Conservation (phyloP, 2,888 invertebrate genomes). For the Acanthoscelides obtectus region DNA sequence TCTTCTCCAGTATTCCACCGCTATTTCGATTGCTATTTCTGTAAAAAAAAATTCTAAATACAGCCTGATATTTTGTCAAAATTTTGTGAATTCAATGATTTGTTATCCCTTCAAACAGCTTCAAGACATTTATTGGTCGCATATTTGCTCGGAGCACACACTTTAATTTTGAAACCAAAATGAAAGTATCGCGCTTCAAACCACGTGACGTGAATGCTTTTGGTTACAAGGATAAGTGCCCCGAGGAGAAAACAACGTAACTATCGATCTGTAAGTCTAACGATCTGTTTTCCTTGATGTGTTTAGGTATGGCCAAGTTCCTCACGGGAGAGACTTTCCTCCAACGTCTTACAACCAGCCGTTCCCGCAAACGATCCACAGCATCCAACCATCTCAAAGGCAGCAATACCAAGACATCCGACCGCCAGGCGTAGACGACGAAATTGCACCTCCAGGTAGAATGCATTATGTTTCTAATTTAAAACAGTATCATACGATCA, state of each 20-base stretch:
- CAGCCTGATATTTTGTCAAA: no score
- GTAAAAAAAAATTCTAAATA: no score
- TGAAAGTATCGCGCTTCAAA: neutral
- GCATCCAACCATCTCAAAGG: slow-evolving; percentile 22
- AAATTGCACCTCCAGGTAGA: slow-evolving; percentile 56
- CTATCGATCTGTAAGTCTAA: neutral
- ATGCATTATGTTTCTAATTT: no score
- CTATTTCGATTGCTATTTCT: no score
- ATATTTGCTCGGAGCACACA: no score
- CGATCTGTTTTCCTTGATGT: slow-evolving; percentile 12
- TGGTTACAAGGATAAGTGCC: neutral
- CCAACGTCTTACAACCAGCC: slow-evolving; percentile 26
- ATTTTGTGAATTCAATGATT: no score
- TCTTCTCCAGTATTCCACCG: no score
- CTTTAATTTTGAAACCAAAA: neutral
- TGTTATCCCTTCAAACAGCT: no score
- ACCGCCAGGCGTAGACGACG: slow-evolving; percentile 46
- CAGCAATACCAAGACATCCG: slow-evolving; percentile 28
- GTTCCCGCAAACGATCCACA: slow-evolving; percentile 27
- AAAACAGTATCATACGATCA: no score
- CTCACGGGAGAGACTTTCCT: slow-evolving; percentile 26
- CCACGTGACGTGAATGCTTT: neutral
- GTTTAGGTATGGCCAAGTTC: slow-evolving; percentile 36
- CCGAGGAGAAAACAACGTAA: neutral
- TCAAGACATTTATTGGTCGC: no score